Evolutionary conservation across 2,113 vertebrate genomes (phyloP).

Genomic region (Marmota monax): DNA sequence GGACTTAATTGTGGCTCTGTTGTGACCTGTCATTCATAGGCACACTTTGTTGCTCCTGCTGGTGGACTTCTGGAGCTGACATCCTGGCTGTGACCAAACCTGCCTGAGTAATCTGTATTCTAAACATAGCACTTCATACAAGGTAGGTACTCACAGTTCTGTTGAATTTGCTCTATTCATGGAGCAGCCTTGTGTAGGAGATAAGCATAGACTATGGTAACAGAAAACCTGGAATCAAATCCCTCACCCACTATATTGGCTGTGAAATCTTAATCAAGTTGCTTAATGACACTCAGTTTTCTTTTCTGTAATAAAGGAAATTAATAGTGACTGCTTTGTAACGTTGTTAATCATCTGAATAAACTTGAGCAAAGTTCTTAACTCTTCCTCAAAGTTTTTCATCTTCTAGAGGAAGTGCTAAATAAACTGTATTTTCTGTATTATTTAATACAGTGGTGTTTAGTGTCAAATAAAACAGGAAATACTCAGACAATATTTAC

Average conservation of each 20-base stretch:
- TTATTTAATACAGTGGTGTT: not conserved
- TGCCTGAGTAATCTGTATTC: not conserved
- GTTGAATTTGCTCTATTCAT: not conserved
- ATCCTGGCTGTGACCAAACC: not conserved
- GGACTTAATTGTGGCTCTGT: rapidly evolving
- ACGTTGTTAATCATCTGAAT: not conserved
- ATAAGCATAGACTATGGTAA: not conserved
- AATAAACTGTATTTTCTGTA: not conserved
- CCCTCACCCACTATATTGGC: too few relatives aligned
- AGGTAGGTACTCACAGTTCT: not conserved
- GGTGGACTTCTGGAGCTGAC: not conserved
- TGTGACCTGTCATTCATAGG: too few relatives aligned
- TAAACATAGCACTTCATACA: not conserved
- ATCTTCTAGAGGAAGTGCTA: not conserved
- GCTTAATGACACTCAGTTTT: not conserved
- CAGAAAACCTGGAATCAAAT: not conserved
- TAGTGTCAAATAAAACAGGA: not conserved
- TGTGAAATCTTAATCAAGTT: not conserved
- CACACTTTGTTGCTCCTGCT: not conserved
- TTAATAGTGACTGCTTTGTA: not conserved
- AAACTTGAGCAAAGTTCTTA: not conserved
- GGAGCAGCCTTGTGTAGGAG: not conserved
- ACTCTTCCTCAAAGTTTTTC: too few relatives aligned
- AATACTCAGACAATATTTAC: not conserved
- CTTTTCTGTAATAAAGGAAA: not conserved